Evolutionary conservation across 2,797 vertebrate genomes (phyloP).

Genomic region (Trachurus trachurus): DNA sequence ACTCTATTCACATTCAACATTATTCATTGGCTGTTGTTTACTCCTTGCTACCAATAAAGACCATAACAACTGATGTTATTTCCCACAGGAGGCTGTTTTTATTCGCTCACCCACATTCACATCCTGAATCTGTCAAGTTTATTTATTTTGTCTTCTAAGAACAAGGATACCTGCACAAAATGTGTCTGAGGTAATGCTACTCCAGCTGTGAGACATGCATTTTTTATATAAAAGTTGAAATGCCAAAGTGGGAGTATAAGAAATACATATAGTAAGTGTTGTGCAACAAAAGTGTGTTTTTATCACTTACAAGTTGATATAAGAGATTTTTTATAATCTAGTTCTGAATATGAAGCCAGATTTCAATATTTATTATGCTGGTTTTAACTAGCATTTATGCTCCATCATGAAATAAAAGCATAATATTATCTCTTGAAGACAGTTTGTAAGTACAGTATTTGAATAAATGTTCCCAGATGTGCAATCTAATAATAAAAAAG

Average conservation of each 20-base stretch:
- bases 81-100: not conserved
- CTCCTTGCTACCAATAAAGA: not conserved
- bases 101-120: slow-evolving; percentile 4
- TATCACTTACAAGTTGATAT: not conserved
- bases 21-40: not conserved
- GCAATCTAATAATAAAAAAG: not conserved
- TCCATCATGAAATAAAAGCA: no score
- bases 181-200: not conserved
- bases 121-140: not conserved
- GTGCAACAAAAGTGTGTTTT: not conserved
- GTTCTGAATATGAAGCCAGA: not conserved
- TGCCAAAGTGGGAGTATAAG: not conserved
- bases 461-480: not conserved
- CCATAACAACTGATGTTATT: not conserved
- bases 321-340: not conserved
- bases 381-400: no score
- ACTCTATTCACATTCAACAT: slow-evolving; percentile 4
- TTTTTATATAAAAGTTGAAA: not conserved
- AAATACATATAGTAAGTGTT: not conserved
- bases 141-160: not conserved
- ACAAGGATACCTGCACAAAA: not conserved
- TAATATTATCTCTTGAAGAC: no score
- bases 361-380: not conserved
- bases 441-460: not conserved
- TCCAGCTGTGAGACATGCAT: not conserved